Conservation (phyloP, 2,888 invertebrate genomes). For the Drosophila mayaguana region DNA sequence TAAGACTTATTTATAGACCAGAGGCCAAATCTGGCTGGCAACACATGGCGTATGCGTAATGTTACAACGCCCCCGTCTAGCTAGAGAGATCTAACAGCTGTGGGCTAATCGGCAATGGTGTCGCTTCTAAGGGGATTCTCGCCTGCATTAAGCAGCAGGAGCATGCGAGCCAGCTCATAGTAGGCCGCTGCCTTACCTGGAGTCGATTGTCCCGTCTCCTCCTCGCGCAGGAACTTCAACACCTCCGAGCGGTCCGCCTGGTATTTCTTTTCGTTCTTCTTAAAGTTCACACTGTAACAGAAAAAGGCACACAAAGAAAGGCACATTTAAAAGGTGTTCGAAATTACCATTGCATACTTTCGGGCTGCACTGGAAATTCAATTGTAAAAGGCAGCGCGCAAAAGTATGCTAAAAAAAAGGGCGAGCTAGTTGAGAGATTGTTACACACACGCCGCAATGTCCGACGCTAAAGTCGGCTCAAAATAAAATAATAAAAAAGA, state of each 20-base stretch:
- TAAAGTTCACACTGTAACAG: constrained; percentile 93
- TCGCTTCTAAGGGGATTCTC: constrained; percentile 78
- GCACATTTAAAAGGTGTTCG: neutral
- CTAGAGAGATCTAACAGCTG: neutral
- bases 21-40: constrained; percentile 23
- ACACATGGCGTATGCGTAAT: constrained; percentile 38
- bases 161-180: constrained; percentile 80
- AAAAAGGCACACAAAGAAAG: neutral
- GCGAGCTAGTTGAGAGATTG: constrained; percentile 48
- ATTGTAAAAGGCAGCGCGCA: constrained; percentile 27
- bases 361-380: constrained; percentile 16
- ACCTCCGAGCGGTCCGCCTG: constrained; percentile 95
- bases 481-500: constrained; percentile 32
- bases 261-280: constrained; percentile 96
- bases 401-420: constrained; percentile 63
- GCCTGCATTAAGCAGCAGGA: constrained; percentile 82
- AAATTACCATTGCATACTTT: constrained; percentile 62
- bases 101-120: constrained; percentile 66
- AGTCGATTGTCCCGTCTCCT: constrained; percentile 90
- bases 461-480: constrained; percentile 26
- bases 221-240: constrained; percentile 95
- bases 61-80: constrained; percentile 22
- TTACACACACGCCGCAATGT: constrained; percentile 60
- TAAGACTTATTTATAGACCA: constrained; percentile 38
- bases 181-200: constrained; percentile 87